Base-by-base conservation (phyloP, 1,140 invertebrate species). In the Drosophila varians region DNA sequence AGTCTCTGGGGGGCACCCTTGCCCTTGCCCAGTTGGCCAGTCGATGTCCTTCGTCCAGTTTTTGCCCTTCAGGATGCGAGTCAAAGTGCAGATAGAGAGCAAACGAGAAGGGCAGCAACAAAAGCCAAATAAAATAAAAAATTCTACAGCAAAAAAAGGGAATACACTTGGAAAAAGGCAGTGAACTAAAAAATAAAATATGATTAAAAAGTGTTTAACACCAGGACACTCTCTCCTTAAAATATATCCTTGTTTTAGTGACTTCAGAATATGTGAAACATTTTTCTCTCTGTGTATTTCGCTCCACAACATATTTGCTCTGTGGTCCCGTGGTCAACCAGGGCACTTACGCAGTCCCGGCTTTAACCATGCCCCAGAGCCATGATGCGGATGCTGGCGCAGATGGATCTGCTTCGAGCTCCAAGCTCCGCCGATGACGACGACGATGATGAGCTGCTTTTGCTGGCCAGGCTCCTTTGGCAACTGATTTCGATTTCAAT, bases 401-500 rank as follows among this genome's bases (percentile, higher is more conserved):
- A 70, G 48, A 49, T 49, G 14, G 34, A 38, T 69, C 52, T 51
- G 28, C 28, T 31, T 11, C 28, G n/a, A 31, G 28, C 28, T 31
- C 28, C 28, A 31, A 31, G 28, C 28, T 31, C 28, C 11, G 25
- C 56, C 23, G 46, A 68, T 66, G 62, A 34, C 48, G 56, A 34
- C 48, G 56, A 66, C 74, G 76, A 87, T 65, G 69, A 56, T 42
- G 72, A 49, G 75, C 40, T 68, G 60, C 36, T 5, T 38, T 14
- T 43, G 38, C 36, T 51, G 66, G 38, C 58, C 54, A 5, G 53
- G 45, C 43, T 58, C 72, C 48, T 51, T 61, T 70, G 54, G 55
- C 56, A 84, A 82, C 82, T 87, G 82, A 87, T 87, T 87, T 87
- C 82, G 83, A 87, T 87, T 87, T 87, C 82, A 87, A 88, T 87